Base-by-base conservation (phyloP, 2,797 vertebrate genomes). In the Hydrolagus colliei region DNA sequence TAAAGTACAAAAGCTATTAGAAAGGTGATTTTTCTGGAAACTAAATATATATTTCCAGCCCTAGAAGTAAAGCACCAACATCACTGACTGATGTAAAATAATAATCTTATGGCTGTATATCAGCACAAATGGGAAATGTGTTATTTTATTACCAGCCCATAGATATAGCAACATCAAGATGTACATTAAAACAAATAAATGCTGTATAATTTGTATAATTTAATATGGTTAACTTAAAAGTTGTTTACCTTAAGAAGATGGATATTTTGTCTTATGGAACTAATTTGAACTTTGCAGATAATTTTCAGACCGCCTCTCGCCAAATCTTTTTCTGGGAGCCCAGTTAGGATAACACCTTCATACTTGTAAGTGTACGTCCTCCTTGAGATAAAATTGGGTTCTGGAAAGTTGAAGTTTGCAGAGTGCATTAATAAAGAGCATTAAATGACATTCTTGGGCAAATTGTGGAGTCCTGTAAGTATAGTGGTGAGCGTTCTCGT, bases 301-400 rank as follows among this genome's bases (percentile, higher is more conserved):
- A 96, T 86, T 92, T 94, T 95, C 8, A 97, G 87, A 59, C 95
- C 94, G 79, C 94, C 89, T 88, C 92, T 93, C 85, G 93, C 91
- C 87, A 96, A 90, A 88, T 92, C 94, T 75, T 92, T 88, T 78
- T 95, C 93, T 86, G 93, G 92, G 78, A 96, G 89, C 85, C 94
- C 93, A 0, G 75, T 91, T 80, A 90, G 86, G 88, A 92, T 74
- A 0, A 79, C 11, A 2, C 86, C 90, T 89, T 92, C 88, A 88
- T 91, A 89, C 88, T 89, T 4, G 87, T 89, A 93, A 1, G 10
- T 87, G 73, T 89, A 91, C 89, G 88, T 87, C 35, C 87, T 89
- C 63, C 86, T 87, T 87, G 90, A 88, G 87, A 86, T 85, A 87
- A 91, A 89, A 59, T 88, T 82, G 0, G 86, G 80, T 86, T 91